Percentiles rank a stretch among this genome's conserved stretches.
These are phyloP conservation scores for Crotalus viridis DNA, from an alignment of 2,113 vertebrate species.

Conservation along the genomic window DNA sequence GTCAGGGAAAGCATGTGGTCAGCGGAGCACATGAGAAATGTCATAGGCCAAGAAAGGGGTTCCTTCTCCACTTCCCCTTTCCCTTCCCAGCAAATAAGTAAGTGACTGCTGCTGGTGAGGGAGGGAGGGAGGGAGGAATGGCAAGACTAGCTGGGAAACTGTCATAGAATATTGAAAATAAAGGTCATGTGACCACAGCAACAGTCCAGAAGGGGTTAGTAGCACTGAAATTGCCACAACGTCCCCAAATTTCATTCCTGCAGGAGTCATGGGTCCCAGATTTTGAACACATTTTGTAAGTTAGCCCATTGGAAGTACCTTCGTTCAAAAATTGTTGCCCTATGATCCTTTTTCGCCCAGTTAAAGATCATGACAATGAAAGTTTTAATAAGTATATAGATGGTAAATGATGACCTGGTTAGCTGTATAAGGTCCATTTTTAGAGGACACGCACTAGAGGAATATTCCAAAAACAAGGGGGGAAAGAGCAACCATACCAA, in stretches of 20 bases:
- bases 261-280: not conserved
- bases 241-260: not conserved
- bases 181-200: not conserved
- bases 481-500: not conserved
- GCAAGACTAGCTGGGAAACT: not conserved
- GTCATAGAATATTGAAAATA: not conserved
- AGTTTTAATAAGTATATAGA: constrained; percentile 30
- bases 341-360: not conserved
- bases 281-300: not conserved
- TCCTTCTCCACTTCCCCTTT: not conserved
- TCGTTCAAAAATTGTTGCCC: not conserved
- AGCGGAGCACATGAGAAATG: not conserved
- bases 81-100: not conserved
- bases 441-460: constrained; percentile 27
- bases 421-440: constrained; percentile 3
- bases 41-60: not conserved
- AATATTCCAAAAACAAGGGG: constrained; percentile 26
- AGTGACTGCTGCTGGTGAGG: not conserved
- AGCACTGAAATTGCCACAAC: not conserved
- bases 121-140: not conserved
- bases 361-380: not conserved
- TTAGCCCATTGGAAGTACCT: not conserved
- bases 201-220: not conserved
- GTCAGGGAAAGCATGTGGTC: not conserved
- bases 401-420: constrained; percentile 3